Evolutionary conservation across 2,888 invertebrate species (phyloP), one percentile per base, ranked within the genome.

Genomic region (Sarcophaga variegata): DNA sequence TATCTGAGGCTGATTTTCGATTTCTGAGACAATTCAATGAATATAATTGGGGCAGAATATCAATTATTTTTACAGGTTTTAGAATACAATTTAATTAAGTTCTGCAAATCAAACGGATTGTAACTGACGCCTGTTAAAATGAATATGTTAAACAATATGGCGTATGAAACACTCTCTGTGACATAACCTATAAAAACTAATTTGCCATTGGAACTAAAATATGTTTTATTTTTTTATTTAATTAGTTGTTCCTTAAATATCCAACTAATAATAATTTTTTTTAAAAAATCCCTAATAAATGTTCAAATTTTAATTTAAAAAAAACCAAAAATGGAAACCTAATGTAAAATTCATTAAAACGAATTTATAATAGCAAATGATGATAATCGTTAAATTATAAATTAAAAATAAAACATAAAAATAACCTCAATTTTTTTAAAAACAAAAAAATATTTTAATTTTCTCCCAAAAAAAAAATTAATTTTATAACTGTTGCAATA

Each of bases 281-380:
- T 64, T 11, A 70, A 49, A 47, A 67, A 77, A 49, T n/a, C 20
- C 17, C 47, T 60, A 77, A 71, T 70, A 27, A 79, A 75, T 84
- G 79, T 84, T 82, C 45, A 82, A 77, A 81, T 81, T 54, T 69
- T 59, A 78, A 69, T 20, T 22, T 22, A 74, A 59, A n/a, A 77
- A 81, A 72, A 45, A 14, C 79, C 69, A 80, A 70, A 62, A 77
- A 77, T 63, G 8, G 0, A 66, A 76, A 37, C 0, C 6, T 74
- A 72, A 77, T 12, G 59, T 54, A 25, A 20, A 85, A 82, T 75
- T 82, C 82, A 75, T 75, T 85, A 75, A 82, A 37, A 87, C 87
- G 87, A 87, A 87, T 87, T 87, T 87, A 87, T 79, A 81, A 82
- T 79, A 82, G 87, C 84, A 87, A 87, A 79, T 87, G 87, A 87